phyloP scores from a whole-genome alignment of 2,113 vertebrate species.

The Sebastes fasciatus region DNA sequence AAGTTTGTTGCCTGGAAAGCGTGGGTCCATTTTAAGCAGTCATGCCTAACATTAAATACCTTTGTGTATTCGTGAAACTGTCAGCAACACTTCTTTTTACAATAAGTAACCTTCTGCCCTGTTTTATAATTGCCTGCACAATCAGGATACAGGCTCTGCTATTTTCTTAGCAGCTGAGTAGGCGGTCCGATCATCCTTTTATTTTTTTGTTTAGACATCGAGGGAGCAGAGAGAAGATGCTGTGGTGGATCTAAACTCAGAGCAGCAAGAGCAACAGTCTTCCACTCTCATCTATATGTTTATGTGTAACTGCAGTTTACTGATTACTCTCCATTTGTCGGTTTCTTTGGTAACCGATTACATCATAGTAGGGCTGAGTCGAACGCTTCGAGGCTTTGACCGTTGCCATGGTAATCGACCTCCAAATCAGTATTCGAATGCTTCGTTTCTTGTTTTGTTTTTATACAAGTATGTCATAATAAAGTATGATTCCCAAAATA shows the following conservation, averaged over 20 bases:
- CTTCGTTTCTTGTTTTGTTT: no score
- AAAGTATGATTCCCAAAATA: no score
- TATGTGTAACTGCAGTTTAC: background rate
- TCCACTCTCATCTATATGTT: background rate
- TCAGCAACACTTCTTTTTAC: slow-evolving; percentile 12
- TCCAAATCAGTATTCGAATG: no score
- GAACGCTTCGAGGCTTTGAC: no score
- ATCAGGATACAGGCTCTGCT: background rate
- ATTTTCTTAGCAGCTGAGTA: slow-evolving; percentile 1
- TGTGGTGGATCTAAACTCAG: background rate
- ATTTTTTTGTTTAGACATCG: slow-evolving; percentile 6
- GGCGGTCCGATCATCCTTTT: background rate
- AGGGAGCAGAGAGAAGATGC: background rate
- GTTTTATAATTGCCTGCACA: slow-evolving; percentile 33
- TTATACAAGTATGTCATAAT: no score
- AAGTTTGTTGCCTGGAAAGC: slow-evolving; percentile 28
- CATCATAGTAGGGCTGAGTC: background rate
- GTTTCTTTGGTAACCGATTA: background rate
- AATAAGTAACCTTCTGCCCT: slow-evolving; percentile 4
- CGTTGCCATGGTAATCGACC: no score
- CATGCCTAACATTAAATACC: slow-evolving; percentile 36
- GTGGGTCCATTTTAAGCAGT: slow-evolving; percentile 1
- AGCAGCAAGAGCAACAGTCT: background rate
- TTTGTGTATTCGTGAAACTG: slow-evolving; percentile 24
- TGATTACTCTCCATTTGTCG: background rate